Base-by-base conservation (phyloP, 2,113 vertebrate genomes). In the Zosterops lateralis region DNA sequence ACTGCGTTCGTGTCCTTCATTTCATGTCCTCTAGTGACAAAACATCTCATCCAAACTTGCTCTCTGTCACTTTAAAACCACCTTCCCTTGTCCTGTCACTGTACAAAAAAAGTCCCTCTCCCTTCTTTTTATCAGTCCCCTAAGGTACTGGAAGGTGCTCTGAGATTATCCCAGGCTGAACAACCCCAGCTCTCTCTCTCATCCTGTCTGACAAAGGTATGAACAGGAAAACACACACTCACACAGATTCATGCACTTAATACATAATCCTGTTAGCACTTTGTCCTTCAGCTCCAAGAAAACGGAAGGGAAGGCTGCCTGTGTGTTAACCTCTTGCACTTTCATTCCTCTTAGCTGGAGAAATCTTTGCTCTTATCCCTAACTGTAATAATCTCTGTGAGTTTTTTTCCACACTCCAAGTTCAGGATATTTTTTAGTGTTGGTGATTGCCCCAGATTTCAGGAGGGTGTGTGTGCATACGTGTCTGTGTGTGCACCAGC, bases 401-500 rank as follows among this genome's bases (percentile, higher is more conserved):
- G 10, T 5, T 85, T 72, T n/a, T n/a, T 47, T 56, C 21, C 36
- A 51, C 12, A 16, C 12, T 38, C 8, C 10, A 20, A 45, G 7
- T 12, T 50, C 26, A 42, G 26, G 9, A 5, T 3, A 45, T 34
- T 7, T 12, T 68, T 62, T 90, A 11, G 7, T 25, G 12, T 21
- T 67, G 38, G 9, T 74, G 48, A n/a, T 15, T 40, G 32, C 9
- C 21, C 34, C 34, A 48, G 31, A 42, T 36, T 79, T 48, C 15
- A 10, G 25, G 14, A 8, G 8, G 5, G 7, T 62, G 10, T 32
- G 29, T 38, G 25, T 14, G 26, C 17, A 22, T 14, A 18, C 0
- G 0, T 1, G 2, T 6, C 26, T 32, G 3, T 12, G 21, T 14
- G 38, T 21, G 26, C 7, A 54, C 36, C 12, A 66, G 50, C 4